Conservation (phyloP, 2,113 vertebrate species). For the Siphamia tubifer region DNA sequence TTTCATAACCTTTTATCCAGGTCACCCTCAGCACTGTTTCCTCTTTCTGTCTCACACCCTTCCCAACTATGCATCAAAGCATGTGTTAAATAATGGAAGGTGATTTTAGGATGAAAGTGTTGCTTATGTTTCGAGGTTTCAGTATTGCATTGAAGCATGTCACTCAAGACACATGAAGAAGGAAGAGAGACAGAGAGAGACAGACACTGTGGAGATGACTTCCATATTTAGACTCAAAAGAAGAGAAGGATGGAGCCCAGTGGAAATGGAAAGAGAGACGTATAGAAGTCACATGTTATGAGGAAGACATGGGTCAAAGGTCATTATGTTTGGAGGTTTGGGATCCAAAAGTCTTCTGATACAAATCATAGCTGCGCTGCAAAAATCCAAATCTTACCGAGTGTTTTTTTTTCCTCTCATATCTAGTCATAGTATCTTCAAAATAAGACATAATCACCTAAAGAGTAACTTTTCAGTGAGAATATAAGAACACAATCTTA, state of each 20-base stretch:
- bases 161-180: conserved; percentile 27
- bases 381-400: too few species aligned
- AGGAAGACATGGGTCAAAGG: too few species aligned
- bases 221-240: conserved; percentile 76
- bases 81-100: background rate
- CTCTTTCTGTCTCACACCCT: background rate
- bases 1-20: background rate
- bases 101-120: background rate
- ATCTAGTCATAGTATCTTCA: too few species aligned
- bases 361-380: too few species aligned
- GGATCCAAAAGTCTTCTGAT: background rate
- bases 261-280: background rate
- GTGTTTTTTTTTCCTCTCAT: too few species aligned
- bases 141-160: conserved; percentile 14
- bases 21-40: background rate
- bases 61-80: background rate
- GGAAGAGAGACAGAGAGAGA: background rate
- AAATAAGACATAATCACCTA: too few species aligned
- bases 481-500: too few species aligned
- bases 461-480: too few species aligned
- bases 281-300: background rate
- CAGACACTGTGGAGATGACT: conserved; percentile 50
- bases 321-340: background rate
- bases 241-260: conserved; percentile 10
- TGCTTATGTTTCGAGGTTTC: conserved; percentile 11